Evolutionary conservation across 2,797 vertebrate species (phyloP), one percentile per base, ranked within the genome.

Genomic region (Nyctalus aviator): DNA sequence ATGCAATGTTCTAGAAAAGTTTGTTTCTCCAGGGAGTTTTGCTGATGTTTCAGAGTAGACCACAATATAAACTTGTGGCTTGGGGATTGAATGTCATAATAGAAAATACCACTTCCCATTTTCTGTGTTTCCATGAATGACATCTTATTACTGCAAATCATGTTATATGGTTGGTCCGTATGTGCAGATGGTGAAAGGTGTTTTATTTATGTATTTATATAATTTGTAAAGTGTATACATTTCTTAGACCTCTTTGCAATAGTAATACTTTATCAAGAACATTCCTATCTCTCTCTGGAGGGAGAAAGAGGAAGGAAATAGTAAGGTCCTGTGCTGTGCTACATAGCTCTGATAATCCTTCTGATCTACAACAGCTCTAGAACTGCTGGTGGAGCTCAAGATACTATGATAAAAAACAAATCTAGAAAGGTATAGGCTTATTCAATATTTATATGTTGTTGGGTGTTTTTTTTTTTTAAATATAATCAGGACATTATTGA

Each of bases 41-140:
- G 73, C 55, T 95, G 86, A 35, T 59, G 57, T 73, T 96, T 90
- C 73, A 78, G 57, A 59, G 25, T 27, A 59, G 73, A 69, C n/a
- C 88, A 73, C 25, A 37, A 84, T 27, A 50, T 55, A 73, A 88
- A 82, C 27, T 77, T 87, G 93, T 90, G 68, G 15, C 90, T 73
- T 88, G 44, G 66, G 25, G 10, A 89, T 76, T 92, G 46, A 23
- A n/a, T 91, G 35, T 76, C 11, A 11, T 94, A 88, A 82, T 83
- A 50, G 62, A 89, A 95, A 94, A 90, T 79, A 57, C 53, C 37
- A 66, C n/a, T 8, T 90, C 23, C 30, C 1, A 0, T 48, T 95
- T 94, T 76, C 82, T 93, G 18, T 90, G 32, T 84, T 92, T 92
- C 48, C 35, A 17, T 92, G 78, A 50, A 18, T 97, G 87, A 90